Base-by-base conservation (phyloP, 30 jellyfish, hydroid and myxozoan genomes). In the Morbakka virulenta region DNA sequence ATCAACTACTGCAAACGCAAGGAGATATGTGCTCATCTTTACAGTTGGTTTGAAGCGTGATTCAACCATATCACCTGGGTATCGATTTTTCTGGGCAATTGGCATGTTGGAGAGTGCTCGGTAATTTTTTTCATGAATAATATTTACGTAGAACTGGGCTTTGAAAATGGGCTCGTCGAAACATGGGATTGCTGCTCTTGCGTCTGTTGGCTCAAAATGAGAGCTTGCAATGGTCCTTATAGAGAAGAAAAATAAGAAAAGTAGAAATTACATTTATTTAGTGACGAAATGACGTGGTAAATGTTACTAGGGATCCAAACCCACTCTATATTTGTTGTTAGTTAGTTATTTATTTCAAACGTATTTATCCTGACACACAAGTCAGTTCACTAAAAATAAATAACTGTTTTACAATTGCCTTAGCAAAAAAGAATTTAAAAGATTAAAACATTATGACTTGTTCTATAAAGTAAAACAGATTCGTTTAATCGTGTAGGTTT, bases 171-270 rank as follows among this genome's bases (percentile, higher is more conserved):
- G 99, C 69, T 94, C 99, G 61, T 94, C 99, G 71, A 94, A 77
- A 36, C 97, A 94, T 2, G 99, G 99, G 49, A 94, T 85, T 35
- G 95, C 97, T 1, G 89, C 9, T 27, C 99, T 66, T 34, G 99
- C 99, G 61, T 87, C 97, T 11, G 99, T 94, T 2, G 99, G 99
- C 82, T 94, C 99, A 47, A 94, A 84, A 65, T 94, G 99, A 22
- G 97, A 81, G 14, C 97, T 73, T 21, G 96, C 99, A 12, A 94
- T 74, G 13, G 96, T 74, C 80, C 99, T 94, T 67, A 3, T 28
- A 20, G n/a, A 70, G 28, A 11, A 14, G 20, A 24, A 23, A 22
- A 62, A 62, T 3, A 52, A 66, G 6, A 21, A 20, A 31, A 21
- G 20, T 4, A 9, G 25, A 57, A 57, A 57, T 21, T 9, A 11